Evolutionary conservation across 2,113 vertebrate genomes (phyloP).

Genomic region (Lathamus discolor): DNA sequence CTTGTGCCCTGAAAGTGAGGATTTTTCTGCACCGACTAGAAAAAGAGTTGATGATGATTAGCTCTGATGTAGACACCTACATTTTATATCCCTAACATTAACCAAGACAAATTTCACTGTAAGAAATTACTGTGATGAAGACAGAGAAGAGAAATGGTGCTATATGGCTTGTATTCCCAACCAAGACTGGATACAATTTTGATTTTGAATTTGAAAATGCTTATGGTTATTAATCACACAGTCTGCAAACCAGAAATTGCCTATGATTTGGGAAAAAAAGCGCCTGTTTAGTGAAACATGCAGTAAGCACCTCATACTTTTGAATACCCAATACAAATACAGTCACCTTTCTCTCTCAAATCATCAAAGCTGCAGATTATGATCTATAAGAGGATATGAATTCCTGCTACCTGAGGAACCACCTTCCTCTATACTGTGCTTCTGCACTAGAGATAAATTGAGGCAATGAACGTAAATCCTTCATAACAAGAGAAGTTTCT

Average conservation of each 20-base stretch:
- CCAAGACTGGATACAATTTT: background rate
- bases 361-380: background rate
- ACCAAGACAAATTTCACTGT: background rate
- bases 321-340: background rate
- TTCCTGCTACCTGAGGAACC: background rate
- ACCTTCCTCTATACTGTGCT: background rate
- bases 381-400: background rate
- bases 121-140: background rate
- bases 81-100: background rate
- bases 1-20: background rate
- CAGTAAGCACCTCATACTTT: background rate
- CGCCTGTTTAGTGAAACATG: background rate
- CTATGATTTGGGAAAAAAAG: background rate
- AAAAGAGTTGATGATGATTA: slow-evolving; percentile 12
- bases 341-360: background rate
- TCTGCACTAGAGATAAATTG: background rate
- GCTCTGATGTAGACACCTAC: background rate
- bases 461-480: background rate
- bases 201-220: background rate
- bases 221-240: background rate
- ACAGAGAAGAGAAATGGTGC: background rate
- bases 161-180: background rate
- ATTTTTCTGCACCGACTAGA: slow-evolving; percentile 15
- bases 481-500: background rate
- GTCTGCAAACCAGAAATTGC: background rate